phyloP scores from a whole-genome alignment of 2,113 vertebrate species.

The Pteruthius melanotis region DNA sequence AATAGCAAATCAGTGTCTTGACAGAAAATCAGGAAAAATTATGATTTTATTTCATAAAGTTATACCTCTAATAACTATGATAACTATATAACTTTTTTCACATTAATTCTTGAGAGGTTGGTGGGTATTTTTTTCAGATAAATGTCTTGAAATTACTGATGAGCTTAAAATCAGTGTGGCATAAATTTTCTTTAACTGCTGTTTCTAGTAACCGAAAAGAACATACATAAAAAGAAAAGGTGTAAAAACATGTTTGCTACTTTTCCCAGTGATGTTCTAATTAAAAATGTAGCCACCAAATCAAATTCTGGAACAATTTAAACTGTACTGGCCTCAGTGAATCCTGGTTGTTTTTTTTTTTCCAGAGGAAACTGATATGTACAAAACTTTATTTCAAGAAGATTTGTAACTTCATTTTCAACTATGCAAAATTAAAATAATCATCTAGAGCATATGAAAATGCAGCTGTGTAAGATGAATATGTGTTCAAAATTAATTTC shows the following conservation, averaged over 20 bases:
- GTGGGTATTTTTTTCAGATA: background rate
- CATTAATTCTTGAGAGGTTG: background rate
- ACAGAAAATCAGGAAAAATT: background rate
- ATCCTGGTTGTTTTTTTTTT: background rate
- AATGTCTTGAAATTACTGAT: background rate
- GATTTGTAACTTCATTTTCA: background rate
- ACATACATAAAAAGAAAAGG: background rate
- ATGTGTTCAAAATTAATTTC: background rate
- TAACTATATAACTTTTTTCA: background rate
- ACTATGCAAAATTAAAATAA: background rate
- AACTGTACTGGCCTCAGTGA: background rate
- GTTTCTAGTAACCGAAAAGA: background rate
- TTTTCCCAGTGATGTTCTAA: background rate
- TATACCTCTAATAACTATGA: background rate
- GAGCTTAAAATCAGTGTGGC: background rate
- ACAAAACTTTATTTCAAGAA: background rate
- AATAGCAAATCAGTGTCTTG: background rate
- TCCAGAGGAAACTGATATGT: background rate
- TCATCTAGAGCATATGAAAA: background rate
- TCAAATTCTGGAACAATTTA: background rate
- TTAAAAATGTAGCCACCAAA: background rate
- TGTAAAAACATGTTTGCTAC: accelerated
- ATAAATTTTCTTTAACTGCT: background rate
- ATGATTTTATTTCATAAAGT: background rate
- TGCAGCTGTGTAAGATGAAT: background rate